A percentile compares a stretch with the other conserved stretches of the same genome.
Evolutionary conservation across 2,113 vertebrate genomes (phyloP).

Genomic region (Micronycteris hirsuta): DNA sequence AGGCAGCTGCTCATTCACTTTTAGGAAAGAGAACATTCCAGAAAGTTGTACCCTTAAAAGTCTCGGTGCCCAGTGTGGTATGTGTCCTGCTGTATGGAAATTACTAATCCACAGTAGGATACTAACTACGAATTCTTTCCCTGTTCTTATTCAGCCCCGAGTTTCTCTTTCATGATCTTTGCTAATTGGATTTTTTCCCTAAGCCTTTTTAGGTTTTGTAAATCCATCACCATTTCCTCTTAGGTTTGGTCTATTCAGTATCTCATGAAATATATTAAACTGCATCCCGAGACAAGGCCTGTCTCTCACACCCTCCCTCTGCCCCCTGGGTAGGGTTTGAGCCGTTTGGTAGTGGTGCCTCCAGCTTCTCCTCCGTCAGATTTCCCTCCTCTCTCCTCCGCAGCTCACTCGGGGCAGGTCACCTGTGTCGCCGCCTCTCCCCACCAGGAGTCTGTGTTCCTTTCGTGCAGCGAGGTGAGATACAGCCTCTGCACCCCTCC

Average conservation of each 20-base stretch:
- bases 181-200: background rate
- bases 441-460: conserved; percentile 89
- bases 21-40: background rate
- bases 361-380: background rate
- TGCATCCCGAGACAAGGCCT: background rate
- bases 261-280: background rate
- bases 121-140: background rate
- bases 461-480: conserved; percentile 93
- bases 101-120: background rate
- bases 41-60: background rate
- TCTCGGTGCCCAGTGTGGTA: background rate
- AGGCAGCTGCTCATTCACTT: background rate
- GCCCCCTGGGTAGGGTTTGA: background rate
- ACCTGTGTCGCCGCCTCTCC: conserved; percentile 90
- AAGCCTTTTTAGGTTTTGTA: background rate
- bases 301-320: background rate
- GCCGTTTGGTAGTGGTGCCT: background rate
- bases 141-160: background rate
- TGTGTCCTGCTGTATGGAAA: background rate
- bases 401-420: conserved; percentile 90
- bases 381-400: conserved; percentile 52
- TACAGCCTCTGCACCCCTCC: background rate
- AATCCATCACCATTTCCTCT: background rate
- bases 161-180: background rate
- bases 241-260: background rate